A percentile compares a stretch with the other conserved stretches of the same genome.
These are phyloP conservation scores for Tortrix viridana DNA, from an alignment of 2,888 invertebrate species.

Conservation along the genomic window DNA sequence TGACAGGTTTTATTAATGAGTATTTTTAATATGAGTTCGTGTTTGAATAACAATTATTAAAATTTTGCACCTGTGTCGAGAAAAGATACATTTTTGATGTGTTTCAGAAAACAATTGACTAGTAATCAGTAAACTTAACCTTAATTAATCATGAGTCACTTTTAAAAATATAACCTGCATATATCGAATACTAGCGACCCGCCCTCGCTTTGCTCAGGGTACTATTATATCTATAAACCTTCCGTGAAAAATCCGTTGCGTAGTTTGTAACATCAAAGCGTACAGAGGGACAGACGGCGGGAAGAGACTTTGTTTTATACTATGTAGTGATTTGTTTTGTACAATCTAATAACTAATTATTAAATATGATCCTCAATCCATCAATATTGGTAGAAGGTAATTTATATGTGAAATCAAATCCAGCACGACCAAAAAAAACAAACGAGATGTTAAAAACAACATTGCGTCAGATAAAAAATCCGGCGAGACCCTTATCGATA, in stretches of 20 bases:
- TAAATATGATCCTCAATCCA: slow-evolving; percentile 11
- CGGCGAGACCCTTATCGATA: slow-evolving; percentile 44
- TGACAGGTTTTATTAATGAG: background rate
- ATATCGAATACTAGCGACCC: too few relatives aligned
- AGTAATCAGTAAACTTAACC: slow-evolving; percentile 6
- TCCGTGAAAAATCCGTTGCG: too few relatives aligned
- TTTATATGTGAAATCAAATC: slow-evolving; percentile 9
- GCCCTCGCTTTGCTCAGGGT: too few relatives aligned
- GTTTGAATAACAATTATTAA: slow-evolving; percentile 1
- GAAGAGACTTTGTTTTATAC: too few relatives aligned
- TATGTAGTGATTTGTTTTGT: too few relatives aligned
- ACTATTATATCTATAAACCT: too few relatives aligned
- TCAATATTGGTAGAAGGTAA: slow-evolving; percentile 13
- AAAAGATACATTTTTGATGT: background rate
- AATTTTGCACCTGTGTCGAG: background rate
- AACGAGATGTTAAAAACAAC: slow-evolving; percentile 16
- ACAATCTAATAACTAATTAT: background rate
- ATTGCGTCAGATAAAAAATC: slow-evolving; percentile 26
- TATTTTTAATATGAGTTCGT: background rate
- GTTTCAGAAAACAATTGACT: background rate
- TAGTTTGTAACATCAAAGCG: too few relatives aligned
- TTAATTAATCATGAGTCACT: background rate
- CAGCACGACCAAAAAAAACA: background rate
- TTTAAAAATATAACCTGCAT: too few relatives aligned
- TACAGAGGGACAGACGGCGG: too few relatives aligned